These are phyloP conservation scores for Gallinago media DNA, from an alignment of 2,113 vertebrate species.

Conservation along the genomic window DNA sequence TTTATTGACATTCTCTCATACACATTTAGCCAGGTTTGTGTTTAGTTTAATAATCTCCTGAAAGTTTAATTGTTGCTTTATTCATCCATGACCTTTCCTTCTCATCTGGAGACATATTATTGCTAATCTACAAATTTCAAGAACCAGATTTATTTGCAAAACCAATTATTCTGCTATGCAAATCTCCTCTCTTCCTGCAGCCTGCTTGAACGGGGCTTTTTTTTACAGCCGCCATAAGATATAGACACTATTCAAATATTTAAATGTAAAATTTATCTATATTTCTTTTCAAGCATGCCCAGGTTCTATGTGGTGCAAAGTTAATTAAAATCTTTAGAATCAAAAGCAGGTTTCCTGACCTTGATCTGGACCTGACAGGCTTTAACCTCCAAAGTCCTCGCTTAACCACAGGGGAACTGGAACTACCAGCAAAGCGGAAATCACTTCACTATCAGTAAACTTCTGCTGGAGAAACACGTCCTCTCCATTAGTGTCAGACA, in stretches of 20 bases:
- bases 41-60: conserved; percentile 78
- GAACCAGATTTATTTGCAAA: conserved; percentile 83
- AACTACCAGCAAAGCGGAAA: background rate
- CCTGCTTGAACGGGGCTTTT: conserved; percentile 10
- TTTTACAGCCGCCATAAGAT: background rate
- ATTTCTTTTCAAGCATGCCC: conserved; percentile 47
- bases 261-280: conserved; percentile 71
- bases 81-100: conserved; percentile 81
- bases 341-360: conserved; percentile 65
- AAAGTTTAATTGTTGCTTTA: conserved; percentile 83
- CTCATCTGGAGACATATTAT: conserved; percentile 83
- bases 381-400: conserved; percentile 41
- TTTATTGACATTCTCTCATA: conserved; percentile 35
- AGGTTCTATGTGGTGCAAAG: conserved; percentile 13
- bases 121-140: conserved; percentile 83
- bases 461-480: background rate
- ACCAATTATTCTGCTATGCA: conserved; percentile 83
- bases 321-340: conserved; percentile 73
- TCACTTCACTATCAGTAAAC: background rate
- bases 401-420: background rate
- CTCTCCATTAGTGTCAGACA: background rate
- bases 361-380: background rate
- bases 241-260: conserved; percentile 63
- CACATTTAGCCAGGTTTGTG: conserved; percentile 58
- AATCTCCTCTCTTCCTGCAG: conserved; percentile 60